A percentile compares a stretch with the other conserved stretches of the same genome.
phyloP scores from a whole-genome alignment of 2,797 vertebrate genomes.

The Acanthiza pusilla region DNA sequence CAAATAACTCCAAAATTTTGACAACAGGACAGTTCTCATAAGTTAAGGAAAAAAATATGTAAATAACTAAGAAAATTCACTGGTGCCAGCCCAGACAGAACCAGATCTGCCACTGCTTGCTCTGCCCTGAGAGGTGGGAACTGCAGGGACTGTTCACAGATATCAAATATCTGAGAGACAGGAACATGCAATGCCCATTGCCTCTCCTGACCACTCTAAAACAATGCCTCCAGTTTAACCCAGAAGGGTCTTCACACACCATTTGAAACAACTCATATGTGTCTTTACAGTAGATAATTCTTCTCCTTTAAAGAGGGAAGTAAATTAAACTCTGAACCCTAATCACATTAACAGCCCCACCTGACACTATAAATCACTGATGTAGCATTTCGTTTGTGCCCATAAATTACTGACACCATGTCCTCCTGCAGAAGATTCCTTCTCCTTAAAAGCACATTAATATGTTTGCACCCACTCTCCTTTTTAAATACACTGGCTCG shows the following conservation, averaged over 20 bases:
- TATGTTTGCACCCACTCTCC: background rate
- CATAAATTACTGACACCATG: constrained; percentile 7
- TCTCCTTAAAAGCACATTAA: constrained; percentile 28
- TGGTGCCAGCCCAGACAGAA: background rate
- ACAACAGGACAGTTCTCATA: background rate
- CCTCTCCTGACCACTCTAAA: background rate
- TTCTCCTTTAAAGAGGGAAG: constrained; percentile 2
- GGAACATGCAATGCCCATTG: fast-evolving
- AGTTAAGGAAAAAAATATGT: background rate
- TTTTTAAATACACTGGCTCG: background rate
- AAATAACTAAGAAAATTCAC: background rate
- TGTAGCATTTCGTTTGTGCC: background rate
- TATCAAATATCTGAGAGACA: background rate
- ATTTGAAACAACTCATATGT: background rate
- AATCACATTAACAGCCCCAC: background rate
- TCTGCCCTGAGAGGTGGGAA: background rate
- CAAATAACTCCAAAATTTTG: background rate
- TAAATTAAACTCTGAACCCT: constrained; percentile 44
- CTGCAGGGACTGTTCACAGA: background rate
- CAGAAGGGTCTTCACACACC: background rate
- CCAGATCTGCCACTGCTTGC: background rate
- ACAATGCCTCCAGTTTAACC: background rate
- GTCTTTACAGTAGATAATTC: background rate
- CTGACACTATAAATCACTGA: constrained; percentile 33
- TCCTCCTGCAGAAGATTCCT: background rate